Evolutionary conservation across 2,888 invertebrate genomes (phyloP).

Genomic region (Steinernema scapterisci): DNA sequence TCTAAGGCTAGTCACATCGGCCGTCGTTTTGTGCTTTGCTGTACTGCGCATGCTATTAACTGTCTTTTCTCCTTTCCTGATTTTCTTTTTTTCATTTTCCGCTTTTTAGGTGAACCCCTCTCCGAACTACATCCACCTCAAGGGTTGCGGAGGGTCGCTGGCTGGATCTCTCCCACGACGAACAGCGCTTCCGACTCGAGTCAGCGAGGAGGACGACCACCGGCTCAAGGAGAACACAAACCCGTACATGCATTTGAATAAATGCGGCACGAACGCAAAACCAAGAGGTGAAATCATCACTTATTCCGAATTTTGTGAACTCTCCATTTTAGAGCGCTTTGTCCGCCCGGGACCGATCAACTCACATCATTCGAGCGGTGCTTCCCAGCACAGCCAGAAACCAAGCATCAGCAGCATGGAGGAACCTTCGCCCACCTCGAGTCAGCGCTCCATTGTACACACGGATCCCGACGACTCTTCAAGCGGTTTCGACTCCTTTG

Average conservation of each 20-base stretch:
- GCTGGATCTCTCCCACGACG: background rate
- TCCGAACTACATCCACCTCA: conserved; percentile 19
- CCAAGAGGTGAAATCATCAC: background rate
- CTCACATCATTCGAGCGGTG: too few species aligned
- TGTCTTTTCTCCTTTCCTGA: background rate
- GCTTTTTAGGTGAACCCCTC: background rate
- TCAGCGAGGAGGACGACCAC: background rate
- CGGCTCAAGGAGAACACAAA: conserved; percentile 5
- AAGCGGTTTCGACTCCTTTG: conserved; percentile 21
- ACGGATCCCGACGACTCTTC: conserved; percentile 23
- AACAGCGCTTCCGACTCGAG: background rate
- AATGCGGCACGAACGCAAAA: background rate
- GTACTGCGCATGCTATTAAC: background rate
- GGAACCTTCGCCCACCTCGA: background rate
- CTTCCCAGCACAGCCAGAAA: conserved; percentile 20
- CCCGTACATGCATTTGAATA: conserved; percentile 14
- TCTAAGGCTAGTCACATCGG: conserved; percentile 15
- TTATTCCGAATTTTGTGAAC: background rate
- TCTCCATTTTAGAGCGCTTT: background rate
- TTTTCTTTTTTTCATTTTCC: background rate
- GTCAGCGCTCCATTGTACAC: conserved; percentile 19
- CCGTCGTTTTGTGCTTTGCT: background rate
- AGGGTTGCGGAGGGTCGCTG: background rate
- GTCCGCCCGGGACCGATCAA: background rate
- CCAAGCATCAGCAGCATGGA: conserved; percentile 7